A percentile compares a stretch with the other conserved stretches of the same genome.
Evolutionary conservation across 1,140 invertebrate genomes (phyloP).

Genomic region (Cheumatopsyche charites): DNA sequence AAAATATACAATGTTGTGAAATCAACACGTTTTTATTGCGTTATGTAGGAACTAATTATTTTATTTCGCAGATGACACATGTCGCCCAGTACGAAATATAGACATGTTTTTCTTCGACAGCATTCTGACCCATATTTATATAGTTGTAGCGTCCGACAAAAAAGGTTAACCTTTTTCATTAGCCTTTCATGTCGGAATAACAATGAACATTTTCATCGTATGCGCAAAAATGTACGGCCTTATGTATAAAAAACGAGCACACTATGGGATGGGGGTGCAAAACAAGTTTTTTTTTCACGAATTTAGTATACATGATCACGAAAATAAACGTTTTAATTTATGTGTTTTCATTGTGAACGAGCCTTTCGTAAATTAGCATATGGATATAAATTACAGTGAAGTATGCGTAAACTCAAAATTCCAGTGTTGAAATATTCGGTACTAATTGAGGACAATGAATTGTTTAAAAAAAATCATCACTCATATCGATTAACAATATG

Average conservation of each 20-base stretch:
- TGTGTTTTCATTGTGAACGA: constrained; percentile 13
- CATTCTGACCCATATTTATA: too few relatives aligned
- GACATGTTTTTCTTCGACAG: too few relatives aligned
- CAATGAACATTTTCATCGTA: constrained; percentile 23
- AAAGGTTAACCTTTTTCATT: constrained; percentile 28
- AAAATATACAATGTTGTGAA: not conserved
- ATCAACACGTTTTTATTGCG: not conserved
- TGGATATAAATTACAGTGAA: constrained; percentile 11
- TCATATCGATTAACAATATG: too few relatives aligned
- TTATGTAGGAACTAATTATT: not conserved
- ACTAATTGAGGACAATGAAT: too few relatives aligned
- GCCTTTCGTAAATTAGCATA: constrained; percentile 11
- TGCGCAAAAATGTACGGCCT: not conserved
- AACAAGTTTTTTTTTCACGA: constrained; percentile 10
- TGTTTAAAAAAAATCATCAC: too few relatives aligned
- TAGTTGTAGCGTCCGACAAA: not conserved
- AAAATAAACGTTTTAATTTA: constrained; percentile 28
- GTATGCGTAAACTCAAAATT: constrained; percentile 5
- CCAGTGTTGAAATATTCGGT: too few relatives aligned
- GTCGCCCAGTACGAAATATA: too few relatives aligned
- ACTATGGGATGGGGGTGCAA: not conserved
- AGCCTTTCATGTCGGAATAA: constrained; percentile 17
- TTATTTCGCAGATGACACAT: too few relatives aligned
- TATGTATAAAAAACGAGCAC: not conserved
- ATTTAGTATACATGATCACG: constrained; percentile 23